Base-by-base conservation (phyloP, 2,888 invertebrate genomes). In the Xanthorhoe spadicearia region DNA sequence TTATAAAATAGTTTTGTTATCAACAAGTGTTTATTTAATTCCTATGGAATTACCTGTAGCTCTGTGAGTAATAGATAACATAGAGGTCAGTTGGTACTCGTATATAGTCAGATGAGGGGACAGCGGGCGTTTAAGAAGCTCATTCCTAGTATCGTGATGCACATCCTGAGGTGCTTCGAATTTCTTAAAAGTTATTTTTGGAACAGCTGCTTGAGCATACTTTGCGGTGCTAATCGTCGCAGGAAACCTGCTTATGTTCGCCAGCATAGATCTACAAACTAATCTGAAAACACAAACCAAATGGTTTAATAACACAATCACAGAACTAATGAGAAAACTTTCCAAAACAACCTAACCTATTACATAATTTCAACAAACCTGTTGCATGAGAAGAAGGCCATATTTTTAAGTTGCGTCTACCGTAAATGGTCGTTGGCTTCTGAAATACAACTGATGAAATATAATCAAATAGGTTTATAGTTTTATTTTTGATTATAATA, bases 51-150 rank as follows among this genome's bases (percentile, higher is more conserved):
- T 81, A 94, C 95, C 95, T 81, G 98, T 95, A 61, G 95, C 94
- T 87, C 99, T 95, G 88, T 99, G 99, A 1, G 96, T 95, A 72
- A 99, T 94, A 1, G 99, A 99, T 69, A 98, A 87, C 75, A 96
- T 85, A 49, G 95, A 94, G 17, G 98, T 97, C 71, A 98, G 84
- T 86, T 98, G 97, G 2, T 94, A 92, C 73, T 96, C 94, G 83
- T 98, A 98, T 78, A 98, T 97, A 15, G 96, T 95, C 60, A 98
- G 92, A 94, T 98, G 98, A 1, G 98, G 98, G 0, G 98, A 98
- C 86, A 97, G 84, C 0, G 97, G 97, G 68, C 98, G 94, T 5
- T 95, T 94, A 0, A 98, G 90, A 58, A 95, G 94, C 73, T 94
- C 94, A 87, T 98, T 98, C 79, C 94, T 96, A 64, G 95, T 94